phyloP scores from a whole-genome alignment of 2,888 invertebrate species.

The Drosophila lutescens region DNA sequence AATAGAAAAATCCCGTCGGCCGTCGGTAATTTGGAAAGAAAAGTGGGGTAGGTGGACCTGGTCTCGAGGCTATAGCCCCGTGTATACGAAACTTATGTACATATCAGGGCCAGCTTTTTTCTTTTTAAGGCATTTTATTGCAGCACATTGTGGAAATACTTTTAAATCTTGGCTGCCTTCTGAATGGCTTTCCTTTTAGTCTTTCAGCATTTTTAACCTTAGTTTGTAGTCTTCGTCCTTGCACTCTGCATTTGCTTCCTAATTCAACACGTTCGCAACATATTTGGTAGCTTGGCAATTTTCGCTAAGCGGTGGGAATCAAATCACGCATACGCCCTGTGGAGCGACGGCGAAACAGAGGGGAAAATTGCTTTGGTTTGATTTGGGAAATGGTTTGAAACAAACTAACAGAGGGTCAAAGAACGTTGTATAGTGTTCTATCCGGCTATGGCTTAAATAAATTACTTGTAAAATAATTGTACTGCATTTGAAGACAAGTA shows the following conservation, averaged over 20 bases:
- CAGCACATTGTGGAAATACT: slow-evolving; percentile 80
- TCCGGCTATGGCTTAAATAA: no score
- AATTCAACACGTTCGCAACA: slow-evolving; percentile 39
- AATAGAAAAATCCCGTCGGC: slow-evolving; percentile 70
- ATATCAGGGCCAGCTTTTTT: slow-evolving; percentile 20
- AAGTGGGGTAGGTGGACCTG: not conserved
- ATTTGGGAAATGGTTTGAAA: slow-evolving; percentile 7
- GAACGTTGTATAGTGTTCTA: not conserved
- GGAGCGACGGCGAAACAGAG: slow-evolving; percentile 17
- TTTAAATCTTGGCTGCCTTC: slow-evolving; percentile 80
- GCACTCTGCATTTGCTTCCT: slow-evolving; percentile 2
- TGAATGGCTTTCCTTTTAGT: slow-evolving; percentile 73
- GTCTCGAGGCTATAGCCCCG: slow-evolving; percentile 3
- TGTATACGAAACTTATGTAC: slow-evolving; percentile 23
- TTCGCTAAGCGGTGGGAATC: slow-evolving; percentile 20
- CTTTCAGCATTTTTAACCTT: slow-evolving; percentile 71
- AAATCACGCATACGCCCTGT: slow-evolving; percentile 46
- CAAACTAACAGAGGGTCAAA: not conserved
- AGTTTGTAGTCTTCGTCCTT: slow-evolving; percentile 3
- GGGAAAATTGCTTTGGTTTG: slow-evolving; percentile 11
- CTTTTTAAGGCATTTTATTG: slow-evolving; percentile 80
- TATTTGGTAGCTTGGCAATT: slow-evolving; percentile 25
- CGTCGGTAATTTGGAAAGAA: slow-evolving; percentile 51
- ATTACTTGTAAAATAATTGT: not conserved
- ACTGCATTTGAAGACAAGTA: not conserved